Conservation (phyloP, 2,113 vertebrate genomes). For the Sebastes fasciatus region DNA sequence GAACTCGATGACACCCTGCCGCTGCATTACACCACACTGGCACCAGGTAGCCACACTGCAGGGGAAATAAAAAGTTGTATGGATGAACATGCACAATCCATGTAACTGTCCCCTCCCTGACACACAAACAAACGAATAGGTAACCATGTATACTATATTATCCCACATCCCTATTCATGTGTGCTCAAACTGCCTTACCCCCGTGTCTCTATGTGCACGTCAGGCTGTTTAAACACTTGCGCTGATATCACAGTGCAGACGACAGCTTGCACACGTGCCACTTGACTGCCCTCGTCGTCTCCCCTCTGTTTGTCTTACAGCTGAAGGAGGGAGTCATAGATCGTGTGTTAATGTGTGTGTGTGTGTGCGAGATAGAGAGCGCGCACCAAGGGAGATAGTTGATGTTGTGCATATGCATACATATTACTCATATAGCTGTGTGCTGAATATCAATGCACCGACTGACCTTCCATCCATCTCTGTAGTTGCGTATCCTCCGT, state of each 20-base stretch:
- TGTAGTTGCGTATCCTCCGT: slow-evolving; percentile 35
- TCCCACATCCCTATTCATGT: slow-evolving; percentile 22
- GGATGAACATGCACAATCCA: slow-evolving; percentile 8
- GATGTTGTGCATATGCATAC: slow-evolving; percentile 64
- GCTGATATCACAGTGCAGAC: slow-evolving; percentile 74
- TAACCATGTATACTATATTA: slow-evolving; percentile 16
- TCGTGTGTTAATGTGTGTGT: slow-evolving; percentile 25
- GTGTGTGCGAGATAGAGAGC: slow-evolving; percentile 1
- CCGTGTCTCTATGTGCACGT: slow-evolving; percentile 36
- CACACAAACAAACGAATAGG: not conserved
- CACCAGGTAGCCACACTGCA: slow-evolving; percentile 61
- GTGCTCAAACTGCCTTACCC: slow-evolving; percentile 21
- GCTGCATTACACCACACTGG: slow-evolving; percentile 75
- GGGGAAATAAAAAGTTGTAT: slow-evolving; percentile 1
- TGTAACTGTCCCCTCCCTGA: not conserved
- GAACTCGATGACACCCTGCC: slow-evolving; percentile 75
- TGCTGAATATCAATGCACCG: slow-evolving; percentile 62
- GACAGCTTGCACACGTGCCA: slow-evolving; percentile 79
- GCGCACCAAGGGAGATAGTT: slow-evolving; percentile 21
- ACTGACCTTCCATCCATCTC: slow-evolving; percentile 68
- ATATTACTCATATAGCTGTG: slow-evolving; percentile 52
- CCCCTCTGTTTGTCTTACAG: slow-evolving; percentile 74
- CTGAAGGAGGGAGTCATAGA: slow-evolving; percentile 52
- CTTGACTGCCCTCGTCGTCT: slow-evolving; percentile 71
- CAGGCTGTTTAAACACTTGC: slow-evolving; percentile 73